Evolutionary conservation across 2,888 invertebrate genomes (phyloP).

Genomic region (Endotricha flammealis): DNA sequence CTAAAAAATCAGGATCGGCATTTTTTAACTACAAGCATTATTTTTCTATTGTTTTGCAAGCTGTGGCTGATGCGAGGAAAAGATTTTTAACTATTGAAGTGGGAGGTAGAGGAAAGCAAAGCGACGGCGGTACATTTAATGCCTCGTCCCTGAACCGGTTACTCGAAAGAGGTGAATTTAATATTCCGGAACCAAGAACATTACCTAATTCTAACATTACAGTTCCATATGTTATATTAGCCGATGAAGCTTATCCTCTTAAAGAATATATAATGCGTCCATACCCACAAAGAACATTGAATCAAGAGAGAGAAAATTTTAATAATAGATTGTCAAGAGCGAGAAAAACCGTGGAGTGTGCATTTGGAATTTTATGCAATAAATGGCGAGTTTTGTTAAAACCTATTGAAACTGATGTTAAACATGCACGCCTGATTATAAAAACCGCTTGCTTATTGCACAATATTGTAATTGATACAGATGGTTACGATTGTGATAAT

Average conservation of each 20-base stretch:
- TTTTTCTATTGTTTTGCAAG: slow-evolving; percentile 4
- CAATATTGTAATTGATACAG: slow-evolving; percentile 25
- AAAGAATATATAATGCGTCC: slow-evolving; percentile 20
- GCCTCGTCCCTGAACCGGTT: slow-evolving; percentile 18
- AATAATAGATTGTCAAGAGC: slow-evolving; percentile 20
- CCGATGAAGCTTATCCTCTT: slow-evolving; percentile 23
- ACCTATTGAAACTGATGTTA: slow-evolving; percentile 23
- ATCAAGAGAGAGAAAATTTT: slow-evolving; percentile 13
- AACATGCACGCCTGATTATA: slow-evolving; percentile 23
- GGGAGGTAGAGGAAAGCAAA: slow-evolving; percentile 22
- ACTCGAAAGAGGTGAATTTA: slow-evolving; percentile 20
- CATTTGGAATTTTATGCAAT: slow-evolving; percentile 17
- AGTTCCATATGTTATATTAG: slow-evolving; percentile 29
- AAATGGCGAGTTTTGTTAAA: slow-evolving; percentile 15
- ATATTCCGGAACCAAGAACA: slow-evolving; percentile 21
- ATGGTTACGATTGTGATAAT: slow-evolving; percentile 19
- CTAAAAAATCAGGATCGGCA: slow-evolving; percentile 6
- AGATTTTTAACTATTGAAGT: slow-evolving; percentile 17
- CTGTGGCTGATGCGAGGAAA: slow-evolving; percentile 18
- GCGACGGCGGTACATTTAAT: slow-evolving; percentile 26
- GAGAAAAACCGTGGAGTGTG: slow-evolving; percentile 16
- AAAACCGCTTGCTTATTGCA: slow-evolving; percentile 23
- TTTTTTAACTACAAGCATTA: slow-evolving; percentile 3
- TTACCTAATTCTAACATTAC: slow-evolving; percentile 26
- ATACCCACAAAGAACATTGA: slow-evolving; percentile 11